Percentiles rank a stretch among this genome's conserved stretches.
These are phyloP conservation scores for Azemiops feae DNA, from an alignment of 2,113 vertebrate genomes.

Conservation along the genomic window DNA sequence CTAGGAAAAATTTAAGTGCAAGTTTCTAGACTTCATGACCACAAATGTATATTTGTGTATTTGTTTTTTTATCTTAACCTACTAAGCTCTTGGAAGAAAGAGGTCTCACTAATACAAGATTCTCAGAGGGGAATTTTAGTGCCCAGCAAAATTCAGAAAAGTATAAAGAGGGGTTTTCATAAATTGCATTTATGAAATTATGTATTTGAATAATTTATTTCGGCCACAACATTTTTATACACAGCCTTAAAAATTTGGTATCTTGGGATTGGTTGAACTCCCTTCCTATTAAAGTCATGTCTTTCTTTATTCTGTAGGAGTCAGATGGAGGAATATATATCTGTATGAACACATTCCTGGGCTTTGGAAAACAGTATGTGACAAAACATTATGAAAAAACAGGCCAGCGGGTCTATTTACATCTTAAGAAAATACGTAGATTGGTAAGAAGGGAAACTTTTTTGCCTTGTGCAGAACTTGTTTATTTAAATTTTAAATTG, in stretches of 20 bases:
- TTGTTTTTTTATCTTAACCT: not conserved
- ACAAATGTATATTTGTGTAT: not conserved
- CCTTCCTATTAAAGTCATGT: not conserved
- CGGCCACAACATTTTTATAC: not conserved
- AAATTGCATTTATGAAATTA: not conserved
- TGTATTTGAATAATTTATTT: not conserved
- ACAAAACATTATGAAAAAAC: conserved; percentile 86
- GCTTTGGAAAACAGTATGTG: conserved; percentile 92
- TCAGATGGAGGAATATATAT: conserved; percentile 93
- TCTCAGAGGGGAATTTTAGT: not conserved
- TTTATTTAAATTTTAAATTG: not conserved
- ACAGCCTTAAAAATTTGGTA: not conserved
- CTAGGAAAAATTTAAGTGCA: not conserved
- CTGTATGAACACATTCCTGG: conserved; percentile 98
- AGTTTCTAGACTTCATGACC: not conserved
- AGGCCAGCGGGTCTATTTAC: conserved; percentile 90
- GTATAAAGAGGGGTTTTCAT: not conserved
- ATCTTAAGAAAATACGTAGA: conserved; percentile 88
- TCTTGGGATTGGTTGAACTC: not conserved
- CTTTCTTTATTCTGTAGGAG: conserved; percentile 73
- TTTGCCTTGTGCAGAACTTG: fast-evolving
- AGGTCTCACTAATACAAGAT: no score
- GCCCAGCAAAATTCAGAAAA: not conserved
- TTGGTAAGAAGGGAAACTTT: conserved; percentile 64
- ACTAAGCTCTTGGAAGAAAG: not conserved